Evolutionary conservation across 2,888 invertebrate genomes (phyloP).

Genomic region (Scaptodrosophila latifasciaeformis): DNA sequence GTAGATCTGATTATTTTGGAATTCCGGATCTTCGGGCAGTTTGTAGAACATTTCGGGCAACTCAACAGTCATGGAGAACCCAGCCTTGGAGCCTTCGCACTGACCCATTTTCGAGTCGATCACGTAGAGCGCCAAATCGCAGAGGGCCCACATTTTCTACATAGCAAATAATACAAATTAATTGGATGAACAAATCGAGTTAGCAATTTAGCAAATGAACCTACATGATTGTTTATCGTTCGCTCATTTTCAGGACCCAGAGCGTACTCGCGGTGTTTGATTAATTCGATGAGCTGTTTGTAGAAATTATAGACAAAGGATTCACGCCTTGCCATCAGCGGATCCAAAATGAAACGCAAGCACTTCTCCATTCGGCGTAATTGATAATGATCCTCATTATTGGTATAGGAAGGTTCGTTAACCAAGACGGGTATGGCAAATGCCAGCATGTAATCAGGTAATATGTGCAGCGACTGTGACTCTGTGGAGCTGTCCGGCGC

Average conservation of each 20-base stretch:
- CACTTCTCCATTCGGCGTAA: slow-evolving; percentile 89
- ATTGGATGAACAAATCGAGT: neutral
- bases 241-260: slow-evolving; percentile 86
- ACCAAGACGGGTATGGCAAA: slow-evolving; percentile 97
- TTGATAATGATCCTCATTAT: slow-evolving; percentile 84
- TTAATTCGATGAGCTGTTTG: slow-evolving; percentile 92
- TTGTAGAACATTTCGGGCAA: slow-evolving; percentile 94
- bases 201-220: slow-evolving; percentile 8
- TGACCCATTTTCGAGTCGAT: slow-evolving; percentile 90
- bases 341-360: slow-evolving; percentile 95
- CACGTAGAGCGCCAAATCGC: slow-evolving; percentile 94
- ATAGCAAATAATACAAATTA: slow-evolving; percentile 31
- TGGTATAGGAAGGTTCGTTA: slow-evolving; percentile 90
- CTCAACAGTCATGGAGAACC: slow-evolving; percentile 89
- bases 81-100: slow-evolving; percentile 86
- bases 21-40: slow-evolving; percentile 82
- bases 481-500: slow-evolving; percentile 65
- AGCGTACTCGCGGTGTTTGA: slow-evolving; percentile 93
- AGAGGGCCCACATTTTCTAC: slow-evolving; percentile 97
- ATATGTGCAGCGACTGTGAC: slow-evolving; percentile 87
- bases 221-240: slow-evolving; percentile 48
- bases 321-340: slow-evolving; percentile 93
- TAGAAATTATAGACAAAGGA: slow-evolving; percentile 97
- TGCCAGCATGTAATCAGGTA: slow-evolving; percentile 98
- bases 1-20: slow-evolving; percentile 86